Evolutionary conservation across 2,888 invertebrate species (phyloP).

Genomic region (Drosophila nr. perissopoda): DNA sequence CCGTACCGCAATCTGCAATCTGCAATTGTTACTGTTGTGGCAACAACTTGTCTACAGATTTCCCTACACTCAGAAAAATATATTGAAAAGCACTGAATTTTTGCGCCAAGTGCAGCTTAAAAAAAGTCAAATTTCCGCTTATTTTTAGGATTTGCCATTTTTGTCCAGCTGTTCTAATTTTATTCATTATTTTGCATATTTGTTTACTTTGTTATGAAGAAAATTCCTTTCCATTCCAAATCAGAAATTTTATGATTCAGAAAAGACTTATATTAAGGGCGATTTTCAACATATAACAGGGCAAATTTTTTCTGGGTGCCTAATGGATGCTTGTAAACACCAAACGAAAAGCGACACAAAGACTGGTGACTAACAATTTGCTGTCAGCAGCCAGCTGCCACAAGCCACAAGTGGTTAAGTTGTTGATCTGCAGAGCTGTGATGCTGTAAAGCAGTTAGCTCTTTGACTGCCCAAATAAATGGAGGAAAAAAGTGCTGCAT

Average conservation of each 20-base stretch:
- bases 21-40: constrained; percentile 20
- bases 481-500: constrained; percentile 8
- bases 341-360: constrained; percentile 6
- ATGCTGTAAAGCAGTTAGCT: constrained; percentile 51
- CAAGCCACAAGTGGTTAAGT: constrained; percentile 62
- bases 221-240: too few species aligned
- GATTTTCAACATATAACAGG: neutral
- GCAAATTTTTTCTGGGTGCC: neutral
- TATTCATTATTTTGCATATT: too few species aligned
- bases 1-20: constrained; percentile 8
- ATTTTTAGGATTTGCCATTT: neutral
- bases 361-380: constrained; percentile 27
- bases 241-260: neutral
- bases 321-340: constrained; percentile 19
- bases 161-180: neutral
- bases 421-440: constrained; percentile 40
- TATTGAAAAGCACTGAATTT: neutral
- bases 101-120: neutral
- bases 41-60: constrained; percentile 50
- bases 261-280: neutral
- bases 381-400: constrained; percentile 61
- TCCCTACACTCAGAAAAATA: constrained; percentile 31
- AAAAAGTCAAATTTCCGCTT: too few species aligned
- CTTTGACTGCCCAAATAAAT: constrained; percentile 1
- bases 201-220: too few species aligned